Evolutionary conservation across 2,888 invertebrate genomes (phyloP).

Genomic region (Xestia c-nigrum): DNA sequence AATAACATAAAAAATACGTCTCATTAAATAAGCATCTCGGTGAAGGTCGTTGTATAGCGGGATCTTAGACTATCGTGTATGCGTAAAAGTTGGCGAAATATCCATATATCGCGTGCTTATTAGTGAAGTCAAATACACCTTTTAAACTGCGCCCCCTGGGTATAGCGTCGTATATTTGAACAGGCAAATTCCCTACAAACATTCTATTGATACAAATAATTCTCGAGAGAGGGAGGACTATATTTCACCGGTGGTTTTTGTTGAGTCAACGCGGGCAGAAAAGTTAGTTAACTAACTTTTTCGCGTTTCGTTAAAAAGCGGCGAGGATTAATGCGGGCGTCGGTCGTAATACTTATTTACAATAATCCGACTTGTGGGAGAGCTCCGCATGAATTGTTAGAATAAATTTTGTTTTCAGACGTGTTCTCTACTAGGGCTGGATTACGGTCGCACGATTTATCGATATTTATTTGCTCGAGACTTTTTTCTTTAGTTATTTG

Average conservation of each 20-base stretch:
- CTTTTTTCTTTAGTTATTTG: constrained; percentile 38
- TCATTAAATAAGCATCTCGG: no score
- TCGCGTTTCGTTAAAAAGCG: constrained; percentile 86
- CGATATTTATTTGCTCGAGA: constrained; percentile 61
- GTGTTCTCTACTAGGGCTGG: constrained; percentile 74
- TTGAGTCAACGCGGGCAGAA: constrained; percentile 75
- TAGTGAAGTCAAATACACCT: constrained; percentile 89
- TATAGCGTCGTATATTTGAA: constrained; percentile 83
- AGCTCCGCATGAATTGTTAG: constrained; percentile 83
- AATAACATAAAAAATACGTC: no score
- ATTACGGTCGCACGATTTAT: constrained; percentile 54
- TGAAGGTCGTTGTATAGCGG: no score
- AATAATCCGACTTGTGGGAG: constrained; percentile 88
- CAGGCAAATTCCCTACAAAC: constrained; percentile 82
- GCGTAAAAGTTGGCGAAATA: constrained; percentile 74
- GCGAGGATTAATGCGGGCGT: constrained; percentile 87
- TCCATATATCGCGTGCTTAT: constrained; percentile 81
- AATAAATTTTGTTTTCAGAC: constrained; percentile 86
- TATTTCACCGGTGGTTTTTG: constrained; percentile 83
- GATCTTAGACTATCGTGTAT: no score
- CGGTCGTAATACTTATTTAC: constrained; percentile 89
- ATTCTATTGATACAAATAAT: constrained; percentile 90
- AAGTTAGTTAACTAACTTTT: constrained; percentile 88
- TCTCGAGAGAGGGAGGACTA: constrained; percentile 79
- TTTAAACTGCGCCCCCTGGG: constrained; percentile 81